Percentiles rank a stretch among this genome's conserved stretches.
Evolutionary conservation across 2,797 vertebrate genomes (phyloP).

Genomic region (Harpagifer antarcticus): DNA sequence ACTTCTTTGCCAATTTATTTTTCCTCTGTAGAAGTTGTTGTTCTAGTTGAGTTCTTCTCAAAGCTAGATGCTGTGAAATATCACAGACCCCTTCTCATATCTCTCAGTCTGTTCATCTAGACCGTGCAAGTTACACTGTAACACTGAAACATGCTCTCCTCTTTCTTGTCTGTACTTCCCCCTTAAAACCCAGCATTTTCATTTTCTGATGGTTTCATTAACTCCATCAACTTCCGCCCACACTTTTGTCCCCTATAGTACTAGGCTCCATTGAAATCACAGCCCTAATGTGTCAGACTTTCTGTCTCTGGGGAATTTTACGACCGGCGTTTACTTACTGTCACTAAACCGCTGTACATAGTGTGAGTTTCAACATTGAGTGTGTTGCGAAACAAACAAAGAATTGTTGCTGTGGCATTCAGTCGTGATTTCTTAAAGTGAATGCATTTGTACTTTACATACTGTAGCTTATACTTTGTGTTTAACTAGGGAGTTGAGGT

Average conservation of each 20-base stretch:
- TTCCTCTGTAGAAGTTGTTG: conserved; percentile 7
- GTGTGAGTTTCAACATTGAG: no score
- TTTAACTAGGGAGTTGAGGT: neutral
- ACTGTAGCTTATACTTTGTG: neutral
- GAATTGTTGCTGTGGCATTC: no score
- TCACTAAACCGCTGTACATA: neutral
- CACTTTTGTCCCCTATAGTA: neutral
- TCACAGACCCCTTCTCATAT: conserved; percentile 47
- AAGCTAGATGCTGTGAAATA: conserved; percentile 34
- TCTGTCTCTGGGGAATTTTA: conserved; percentile 13
- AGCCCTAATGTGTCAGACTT: conserved; percentile 20
- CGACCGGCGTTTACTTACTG: neutral
- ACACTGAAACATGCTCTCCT: conserved; percentile 16
- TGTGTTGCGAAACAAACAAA: no score
- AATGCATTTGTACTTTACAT: neutral
- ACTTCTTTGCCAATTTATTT: conserved; percentile 2
- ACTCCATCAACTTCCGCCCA: conserved; percentile 9
- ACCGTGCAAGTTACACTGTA: conserved; percentile 9
- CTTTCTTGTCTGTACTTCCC: conserved; percentile 29
- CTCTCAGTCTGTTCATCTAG: conserved; percentile 33
- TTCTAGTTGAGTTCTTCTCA: conserved; percentile 54
- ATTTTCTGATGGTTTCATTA: conserved; percentile 3
- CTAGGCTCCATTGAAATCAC: conserved; percentile 14
- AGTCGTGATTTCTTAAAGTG: neutral
- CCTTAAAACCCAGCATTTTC: neutral